phyloP scores from a whole-genome alignment of 2,113 vertebrate genomes.

The Cranoglanis bouderius region DNA sequence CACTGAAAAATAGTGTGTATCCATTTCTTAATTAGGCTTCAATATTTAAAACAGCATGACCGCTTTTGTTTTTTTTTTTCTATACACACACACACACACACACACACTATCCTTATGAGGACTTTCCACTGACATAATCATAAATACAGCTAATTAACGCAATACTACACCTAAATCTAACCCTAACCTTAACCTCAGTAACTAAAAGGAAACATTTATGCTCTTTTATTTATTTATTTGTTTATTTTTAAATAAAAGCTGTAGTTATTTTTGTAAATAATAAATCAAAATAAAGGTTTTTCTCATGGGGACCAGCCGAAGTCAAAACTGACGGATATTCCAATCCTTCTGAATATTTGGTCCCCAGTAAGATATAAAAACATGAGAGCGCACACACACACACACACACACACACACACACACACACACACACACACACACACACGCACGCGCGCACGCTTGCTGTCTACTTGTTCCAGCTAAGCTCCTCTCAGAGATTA shows the following conservation, averaged over 20 bases:
- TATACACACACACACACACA: not conserved
- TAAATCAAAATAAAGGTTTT: not conserved
- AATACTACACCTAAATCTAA: not conserved
- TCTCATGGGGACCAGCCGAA: not conserved
- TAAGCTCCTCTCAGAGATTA: slow-evolving; percentile 31
- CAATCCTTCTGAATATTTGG: not conserved
- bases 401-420: not conserved
- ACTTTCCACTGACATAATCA: not conserved
- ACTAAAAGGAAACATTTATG: not conserved
- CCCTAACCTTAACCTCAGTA: no score
- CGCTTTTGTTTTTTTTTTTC: not conserved
- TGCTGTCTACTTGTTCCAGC: slow-evolving; percentile 14
- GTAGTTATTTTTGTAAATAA: not conserved
- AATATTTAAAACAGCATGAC: slow-evolving; percentile 4
- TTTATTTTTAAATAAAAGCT: no score
- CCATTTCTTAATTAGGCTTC: slow-evolving; percentile 14
- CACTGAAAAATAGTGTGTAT: not conserved
- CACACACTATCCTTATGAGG: not conserved
- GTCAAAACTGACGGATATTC: not conserved
- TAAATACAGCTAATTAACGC: not conserved
- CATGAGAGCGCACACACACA: not conserved
- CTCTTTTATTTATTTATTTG: not conserved
- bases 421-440: not conserved
- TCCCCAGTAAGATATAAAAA: not conserved
- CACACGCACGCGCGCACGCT: not conserved